These are phyloP conservation scores for Plectropomus leopardus DNA, from an alignment of 2,113 vertebrate genomes.

Conservation along the genomic window DNA sequence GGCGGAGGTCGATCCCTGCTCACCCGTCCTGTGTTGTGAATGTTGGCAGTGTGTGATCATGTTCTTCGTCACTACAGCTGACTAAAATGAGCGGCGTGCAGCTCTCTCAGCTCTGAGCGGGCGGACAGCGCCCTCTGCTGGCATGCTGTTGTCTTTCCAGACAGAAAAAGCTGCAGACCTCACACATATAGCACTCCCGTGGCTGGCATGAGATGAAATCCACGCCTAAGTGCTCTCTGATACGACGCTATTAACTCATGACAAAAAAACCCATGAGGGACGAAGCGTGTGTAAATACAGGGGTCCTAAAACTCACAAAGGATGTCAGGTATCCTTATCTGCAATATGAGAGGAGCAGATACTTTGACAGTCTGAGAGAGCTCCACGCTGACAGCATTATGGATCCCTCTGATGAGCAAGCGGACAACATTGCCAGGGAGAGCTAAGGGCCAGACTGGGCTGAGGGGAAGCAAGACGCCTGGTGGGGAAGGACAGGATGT, in stretches of 20 bases:
- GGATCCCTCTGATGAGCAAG: slow-evolving; percentile 47
- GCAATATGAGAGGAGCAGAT: slow-evolving; percentile 20
- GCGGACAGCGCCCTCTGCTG: slow-evolving; percentile 73
- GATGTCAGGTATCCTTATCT: slow-evolving; percentile 31
- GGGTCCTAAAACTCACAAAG: slow-evolving; percentile 20
- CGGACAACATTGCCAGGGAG: slow-evolving; percentile 29
- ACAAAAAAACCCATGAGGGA: slow-evolving; percentile 19
- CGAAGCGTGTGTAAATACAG: slow-evolving; percentile 9
- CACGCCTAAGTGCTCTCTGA: slow-evolving; percentile 24
- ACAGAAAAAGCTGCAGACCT: slow-evolving; percentile 11
- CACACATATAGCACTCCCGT: neutral
- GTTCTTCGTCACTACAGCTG: slow-evolving; percentile 30
- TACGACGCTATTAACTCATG: slow-evolving; percentile 14
- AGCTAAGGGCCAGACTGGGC: slow-evolving; percentile 18
- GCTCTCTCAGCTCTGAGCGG: slow-evolving; percentile 7
- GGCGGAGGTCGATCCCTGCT: slow-evolving; percentile 49
- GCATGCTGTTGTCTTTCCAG: neutral
- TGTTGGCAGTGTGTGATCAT: slow-evolving; percentile 59
- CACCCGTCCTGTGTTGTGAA: slow-evolving; percentile 39
- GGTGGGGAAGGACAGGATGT: slow-evolving; percentile 44
- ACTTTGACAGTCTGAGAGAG: slow-evolving; percentile 29
- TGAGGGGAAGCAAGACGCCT: slow-evolving; percentile 35
- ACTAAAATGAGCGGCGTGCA: slow-evolving; percentile 24
- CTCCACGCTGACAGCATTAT: slow-evolving; percentile 32
- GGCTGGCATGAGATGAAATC: slow-evolving; percentile 27